Conservation (phyloP, 1,140 invertebrate species). For the Drosophila neocordata region DNA sequence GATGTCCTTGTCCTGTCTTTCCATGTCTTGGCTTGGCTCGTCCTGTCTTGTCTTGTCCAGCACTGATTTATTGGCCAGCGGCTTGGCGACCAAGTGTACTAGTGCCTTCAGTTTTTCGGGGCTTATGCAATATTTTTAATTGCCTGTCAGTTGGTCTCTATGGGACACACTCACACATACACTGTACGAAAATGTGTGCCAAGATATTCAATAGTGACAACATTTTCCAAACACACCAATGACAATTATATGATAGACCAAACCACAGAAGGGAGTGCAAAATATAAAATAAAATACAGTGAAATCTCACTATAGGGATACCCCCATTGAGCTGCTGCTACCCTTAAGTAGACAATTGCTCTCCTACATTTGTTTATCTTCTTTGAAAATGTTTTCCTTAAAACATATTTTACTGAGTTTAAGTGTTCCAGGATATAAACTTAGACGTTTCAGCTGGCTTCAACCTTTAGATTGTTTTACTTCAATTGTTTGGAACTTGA, state of each 20-base stretch:
- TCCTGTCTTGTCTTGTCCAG: conserved; percentile 8
- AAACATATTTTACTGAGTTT: too few species aligned
- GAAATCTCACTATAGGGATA: too few species aligned
- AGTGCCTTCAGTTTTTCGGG: conserved; percentile 52
- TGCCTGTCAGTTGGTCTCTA: conserved; percentile 56
- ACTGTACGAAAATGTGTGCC: conserved; percentile 43
- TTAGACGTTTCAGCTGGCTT: too few species aligned
- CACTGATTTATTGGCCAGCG: conserved; percentile 68
- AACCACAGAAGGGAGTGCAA: conserved; percentile 30
- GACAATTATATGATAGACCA: conserved; percentile 50
- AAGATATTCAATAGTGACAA: conserved; percentile 39
- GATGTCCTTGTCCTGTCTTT: conserved; percentile 60
- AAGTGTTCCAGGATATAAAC: too few species aligned
- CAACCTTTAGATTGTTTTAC: too few species aligned
- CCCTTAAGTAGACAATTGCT: too few species aligned
- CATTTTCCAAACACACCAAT: conserved; percentile 51
- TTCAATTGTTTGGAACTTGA: too few species aligned
- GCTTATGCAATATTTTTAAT: conserved; percentile 66
- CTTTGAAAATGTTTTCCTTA: too few species aligned
- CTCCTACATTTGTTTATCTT: too few species aligned
- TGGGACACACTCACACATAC: conserved; percentile 31
- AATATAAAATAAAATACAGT: neutral
- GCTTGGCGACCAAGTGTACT: conserved; percentile 20
- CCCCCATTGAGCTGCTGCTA: too few species aligned
- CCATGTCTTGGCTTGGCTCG: neutral